A percentile compares a stretch with the other conserved stretches of the same genome.
Evolutionary conservation across 2,113 vertebrate species (phyloP).

Genomic region (Otus sunia): DNA sequence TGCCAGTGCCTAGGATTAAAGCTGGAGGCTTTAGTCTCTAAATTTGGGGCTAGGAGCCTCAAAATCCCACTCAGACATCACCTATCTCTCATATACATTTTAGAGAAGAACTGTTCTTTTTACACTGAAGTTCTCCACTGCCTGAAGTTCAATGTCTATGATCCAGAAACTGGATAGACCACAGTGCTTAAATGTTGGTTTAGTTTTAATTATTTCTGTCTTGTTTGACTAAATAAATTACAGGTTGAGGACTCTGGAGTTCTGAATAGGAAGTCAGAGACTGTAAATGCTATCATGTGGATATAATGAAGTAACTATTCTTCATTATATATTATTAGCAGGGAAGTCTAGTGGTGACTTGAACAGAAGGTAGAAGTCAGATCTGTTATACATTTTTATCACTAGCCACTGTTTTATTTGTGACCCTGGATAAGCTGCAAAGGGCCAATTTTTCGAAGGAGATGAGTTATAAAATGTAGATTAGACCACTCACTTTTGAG

Average conservation of each 20-base stretch:
- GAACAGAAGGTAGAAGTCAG: not conserved
- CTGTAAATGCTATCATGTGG: not conserved
- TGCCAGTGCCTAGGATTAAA: conserved; percentile 2
- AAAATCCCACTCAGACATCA: not conserved
- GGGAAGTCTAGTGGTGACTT: not conserved
- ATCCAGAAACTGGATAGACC: not conserved
- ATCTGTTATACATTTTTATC: not conserved
- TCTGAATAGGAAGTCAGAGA: not conserved
- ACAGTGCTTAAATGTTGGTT: not conserved
- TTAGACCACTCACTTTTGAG: not conserved
- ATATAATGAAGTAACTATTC: not conserved
- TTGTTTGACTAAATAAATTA: not conserved
- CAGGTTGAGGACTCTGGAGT: not conserved
- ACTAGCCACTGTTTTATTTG: not conserved
- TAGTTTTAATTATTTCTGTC: not conserved
- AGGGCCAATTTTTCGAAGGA: not conserved
- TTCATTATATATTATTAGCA: not conserved
- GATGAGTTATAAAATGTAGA: not conserved
- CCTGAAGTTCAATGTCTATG: not conserved
- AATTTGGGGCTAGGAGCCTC: not conserved
- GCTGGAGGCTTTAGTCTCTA: not conserved
- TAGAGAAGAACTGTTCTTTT: not conserved
- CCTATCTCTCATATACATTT: not conserved
- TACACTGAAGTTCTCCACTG: not conserved
- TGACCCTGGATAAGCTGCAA: not conserved